A percentile compares a stretch with the other conserved stretches of the same genome.
Evolutionary conservation across 2,797 vertebrate species (phyloP).

Genomic region (Tragopan temminckii): DNA sequence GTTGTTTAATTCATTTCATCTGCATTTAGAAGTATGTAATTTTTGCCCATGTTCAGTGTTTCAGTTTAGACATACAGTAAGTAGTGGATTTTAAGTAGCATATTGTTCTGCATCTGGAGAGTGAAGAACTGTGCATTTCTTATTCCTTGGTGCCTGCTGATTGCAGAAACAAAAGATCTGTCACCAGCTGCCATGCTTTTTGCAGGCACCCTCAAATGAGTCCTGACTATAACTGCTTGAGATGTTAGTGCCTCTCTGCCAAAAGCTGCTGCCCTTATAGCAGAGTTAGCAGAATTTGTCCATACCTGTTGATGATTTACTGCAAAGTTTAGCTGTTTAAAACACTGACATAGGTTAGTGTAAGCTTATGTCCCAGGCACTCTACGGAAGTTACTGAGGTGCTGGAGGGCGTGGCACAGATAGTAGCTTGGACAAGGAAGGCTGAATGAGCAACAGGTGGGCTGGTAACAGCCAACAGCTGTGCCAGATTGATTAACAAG

Average conservation of each 20-base stretch:
- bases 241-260: neutral
- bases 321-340: neutral
- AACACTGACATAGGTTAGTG: neutral
- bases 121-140: neutral
- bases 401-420: neutral
- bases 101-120: neutral
- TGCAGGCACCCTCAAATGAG: neutral
- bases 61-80: neutral
- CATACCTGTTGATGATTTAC: neutral
- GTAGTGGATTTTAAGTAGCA: neutral
- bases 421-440: neutral
- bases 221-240: neutral
- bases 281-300: neutral
- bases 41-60: neutral
- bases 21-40: neutral
- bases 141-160: neutral
- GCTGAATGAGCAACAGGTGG: neutral
- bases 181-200: neutral
- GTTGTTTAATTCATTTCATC: constrained; percentile 13
- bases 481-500: neutral
- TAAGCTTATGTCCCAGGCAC: neutral
- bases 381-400: neutral
- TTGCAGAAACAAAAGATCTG: neutral
- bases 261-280: neutral
- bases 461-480: neutral